Conservation (phyloP, 2,113 vertebrate species). For the Lepisosteus osseus region DNA sequence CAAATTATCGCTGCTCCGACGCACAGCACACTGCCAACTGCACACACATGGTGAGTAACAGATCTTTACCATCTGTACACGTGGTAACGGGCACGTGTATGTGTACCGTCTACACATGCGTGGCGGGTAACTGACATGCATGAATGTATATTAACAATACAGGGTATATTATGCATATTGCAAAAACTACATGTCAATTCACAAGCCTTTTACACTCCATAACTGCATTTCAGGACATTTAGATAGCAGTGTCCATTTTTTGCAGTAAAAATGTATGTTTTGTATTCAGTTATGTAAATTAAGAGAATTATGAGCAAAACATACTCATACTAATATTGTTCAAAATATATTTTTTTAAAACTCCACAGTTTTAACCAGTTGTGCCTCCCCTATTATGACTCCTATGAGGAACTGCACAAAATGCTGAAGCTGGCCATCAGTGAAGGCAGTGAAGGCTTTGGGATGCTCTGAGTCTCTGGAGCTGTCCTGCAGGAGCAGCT, state of each 20-base stretch:
- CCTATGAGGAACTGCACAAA: constrained; percentile 96
- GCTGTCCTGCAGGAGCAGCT: neutral
- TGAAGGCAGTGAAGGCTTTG: constrained; percentile 96
- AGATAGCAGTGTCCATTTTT: too few species aligned
- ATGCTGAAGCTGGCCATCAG: constrained; percentile 98
- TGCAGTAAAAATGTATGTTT: too few species aligned
- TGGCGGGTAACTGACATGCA: neutral
- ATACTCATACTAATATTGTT: too few species aligned
- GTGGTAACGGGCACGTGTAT: too few species aligned
- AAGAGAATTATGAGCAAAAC: too few species aligned
- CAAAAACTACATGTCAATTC: too few species aligned
- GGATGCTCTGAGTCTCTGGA: constrained; percentile 82
- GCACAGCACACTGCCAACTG: constrained; percentile 94
- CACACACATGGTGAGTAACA: constrained; percentile 87
- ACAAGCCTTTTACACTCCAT: too few species aligned
- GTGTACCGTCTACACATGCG: neutral
- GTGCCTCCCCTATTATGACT: constrained; percentile 98
- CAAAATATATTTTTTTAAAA: constrained; percentile 5
- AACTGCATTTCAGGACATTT: too few species aligned
- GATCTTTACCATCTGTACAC: neutral
- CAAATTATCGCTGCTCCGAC: constrained; percentile 96
- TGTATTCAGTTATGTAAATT: too few species aligned
- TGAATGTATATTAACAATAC: neutral
- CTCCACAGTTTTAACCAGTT: constrained; percentile 95
- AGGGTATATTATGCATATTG: too few species aligned